These are phyloP conservation scores for Acridotheres tristis DNA, from an alignment of 2,797 vertebrate species.

Conservation along the genomic window DNA sequence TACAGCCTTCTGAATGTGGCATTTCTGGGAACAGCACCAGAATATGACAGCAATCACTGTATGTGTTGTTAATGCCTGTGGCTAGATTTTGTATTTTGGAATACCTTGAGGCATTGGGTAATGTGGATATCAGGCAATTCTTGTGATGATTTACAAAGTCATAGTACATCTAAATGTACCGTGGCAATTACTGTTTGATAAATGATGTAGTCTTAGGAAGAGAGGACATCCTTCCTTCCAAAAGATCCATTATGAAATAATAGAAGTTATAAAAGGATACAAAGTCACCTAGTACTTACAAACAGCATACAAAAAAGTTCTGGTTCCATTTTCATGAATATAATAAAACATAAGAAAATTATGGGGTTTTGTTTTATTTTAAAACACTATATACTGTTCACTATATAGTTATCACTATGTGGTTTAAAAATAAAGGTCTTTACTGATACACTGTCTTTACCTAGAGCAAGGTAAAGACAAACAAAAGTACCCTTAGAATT, in stretches of 20 bases:
- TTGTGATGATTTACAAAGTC: not conserved
- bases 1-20: slow-evolving; percentile 17
- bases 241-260: not conserved
- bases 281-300: slow-evolving; percentile 2
- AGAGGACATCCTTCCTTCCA: not conserved
- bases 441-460: not conserved
- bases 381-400: too few species aligned
- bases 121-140: not conserved
- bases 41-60: slow-evolving; percentile 32
- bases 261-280: not conserved
- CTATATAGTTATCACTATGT: not conserved
- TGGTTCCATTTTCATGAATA: not conserved
- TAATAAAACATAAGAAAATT: not conserved
- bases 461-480: not conserved
- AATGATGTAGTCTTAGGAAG: not conserved
- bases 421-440: not conserved
- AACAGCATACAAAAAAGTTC: not conserved
- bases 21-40: slow-evolving; percentile 61
- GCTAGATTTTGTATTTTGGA: slow-evolving; percentile 12
- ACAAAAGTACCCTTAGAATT: not conserved
- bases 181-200: not conserved
- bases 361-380: not conserved
- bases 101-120: not conserved
- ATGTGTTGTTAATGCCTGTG: slow-evolving; percentile 33
- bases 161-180: not conserved